Percentiles rank a stretch among this genome's conserved stretches.
Evolutionary conservation across 2,113 vertebrate genomes (phyloP).

Genomic region (Alouatta palliata): DNA sequence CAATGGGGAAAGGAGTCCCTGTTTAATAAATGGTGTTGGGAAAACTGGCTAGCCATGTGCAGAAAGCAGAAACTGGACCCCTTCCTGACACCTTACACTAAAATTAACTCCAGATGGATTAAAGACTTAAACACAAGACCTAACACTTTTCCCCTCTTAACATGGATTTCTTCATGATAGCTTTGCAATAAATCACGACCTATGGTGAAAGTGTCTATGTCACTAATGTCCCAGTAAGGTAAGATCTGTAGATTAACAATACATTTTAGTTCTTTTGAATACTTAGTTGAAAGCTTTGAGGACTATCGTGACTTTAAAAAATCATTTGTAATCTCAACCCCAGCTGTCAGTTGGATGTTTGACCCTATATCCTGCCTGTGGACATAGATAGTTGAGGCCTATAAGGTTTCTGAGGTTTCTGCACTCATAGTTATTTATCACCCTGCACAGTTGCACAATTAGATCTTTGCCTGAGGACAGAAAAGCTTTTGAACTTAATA

Average conservation of each 20-base stretch:
- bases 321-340: not conserved
- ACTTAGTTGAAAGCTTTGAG: constrained; percentile 32
- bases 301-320: not conserved
- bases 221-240: not conserved
- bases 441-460: not conserved
- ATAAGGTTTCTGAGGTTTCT: constrained; percentile 16
- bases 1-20: too few relatives aligned
- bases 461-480: constrained; percentile 30
- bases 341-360: not conserved
- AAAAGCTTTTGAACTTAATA: not conserved
- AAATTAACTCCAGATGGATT: too few relatives aligned
- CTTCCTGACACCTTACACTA: too few relatives aligned
- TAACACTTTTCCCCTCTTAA: not conserved
- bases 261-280: constrained; percentile 21
- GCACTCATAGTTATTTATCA: constrained; percentile 4
- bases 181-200: not conserved
- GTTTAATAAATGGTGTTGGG: too few relatives aligned
- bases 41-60: too few relatives aligned
- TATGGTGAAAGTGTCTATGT: constrained; percentile 32
- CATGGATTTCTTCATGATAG: not conserved
- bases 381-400: not conserved
- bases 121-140: too few relatives aligned
- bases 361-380: constrained; percentile 19
- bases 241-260: not conserved
- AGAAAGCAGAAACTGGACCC: too few relatives aligned